These are phyloP conservation scores for Platichthys stellatus DNA, from an alignment of 2,113 vertebrate species.

Conservation along the genomic window DNA sequence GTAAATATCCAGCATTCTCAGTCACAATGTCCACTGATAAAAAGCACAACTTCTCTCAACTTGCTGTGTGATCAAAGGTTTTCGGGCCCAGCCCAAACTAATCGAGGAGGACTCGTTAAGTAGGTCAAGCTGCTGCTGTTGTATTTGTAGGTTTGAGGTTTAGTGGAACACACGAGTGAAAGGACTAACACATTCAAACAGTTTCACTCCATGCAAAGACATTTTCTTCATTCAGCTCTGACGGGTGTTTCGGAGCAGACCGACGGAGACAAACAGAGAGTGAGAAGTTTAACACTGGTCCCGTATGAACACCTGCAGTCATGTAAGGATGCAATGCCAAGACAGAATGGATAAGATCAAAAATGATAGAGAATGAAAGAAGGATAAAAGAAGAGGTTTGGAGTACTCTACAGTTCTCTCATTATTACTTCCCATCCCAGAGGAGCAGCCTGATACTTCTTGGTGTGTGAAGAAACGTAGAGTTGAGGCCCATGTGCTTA, in stretches of 20 bases:
- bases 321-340: slow-evolving; percentile 23
- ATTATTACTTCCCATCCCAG: slow-evolving; percentile 23
- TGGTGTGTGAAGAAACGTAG: slow-evolving; percentile 21
- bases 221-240: slow-evolving; percentile 79
- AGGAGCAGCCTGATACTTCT: slow-evolving; percentile 52
- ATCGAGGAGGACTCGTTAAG: not conserved
- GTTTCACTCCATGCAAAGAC: slow-evolving; percentile 10
- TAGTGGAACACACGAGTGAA: not conserved
- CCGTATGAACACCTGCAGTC: slow-evolving; percentile 40
- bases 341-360: slow-evolving; percentile 25
- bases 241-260: slow-evolving; percentile 36
- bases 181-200: slow-evolving; percentile 14
- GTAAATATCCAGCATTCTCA: not conserved
- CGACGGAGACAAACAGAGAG: slow-evolving; percentile 32
- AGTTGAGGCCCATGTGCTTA: slow-evolving; percentile 67
- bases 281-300: slow-evolving; percentile 65
- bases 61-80: not conserved
- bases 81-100: slow-evolving; percentile 54
- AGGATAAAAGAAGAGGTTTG: slow-evolving; percentile 28
- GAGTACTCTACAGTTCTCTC: slow-evolving; percentile 44
- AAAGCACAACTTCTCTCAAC: not conserved
- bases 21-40: slow-evolving; percentile 12
- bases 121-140: slow-evolving; percentile 32
- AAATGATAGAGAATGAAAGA: slow-evolving; percentile 23
- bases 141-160: slow-evolving; percentile 11